phyloP scores from a whole-genome alignment of 2,113 vertebrate species.

The Coryphaenoides rupestris region DNA sequence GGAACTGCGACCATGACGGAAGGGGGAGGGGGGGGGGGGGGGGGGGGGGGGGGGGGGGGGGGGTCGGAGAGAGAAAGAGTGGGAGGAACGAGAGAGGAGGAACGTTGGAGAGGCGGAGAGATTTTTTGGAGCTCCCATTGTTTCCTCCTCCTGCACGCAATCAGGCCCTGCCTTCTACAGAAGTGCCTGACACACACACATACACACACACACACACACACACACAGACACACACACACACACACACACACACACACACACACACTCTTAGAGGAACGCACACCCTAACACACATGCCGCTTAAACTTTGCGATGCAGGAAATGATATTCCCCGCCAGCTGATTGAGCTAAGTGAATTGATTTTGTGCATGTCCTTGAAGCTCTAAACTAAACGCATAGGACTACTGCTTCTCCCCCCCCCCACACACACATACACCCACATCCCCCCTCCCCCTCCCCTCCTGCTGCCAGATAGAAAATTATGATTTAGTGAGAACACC shows the following conservation, averaged over 20 bases:
- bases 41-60: too few relatives aligned
- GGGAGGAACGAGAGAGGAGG: background rate
- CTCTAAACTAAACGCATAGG: constrained; percentile 35
- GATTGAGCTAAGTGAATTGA: constrained; percentile 49
- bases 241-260: background rate
- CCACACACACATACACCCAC: background rate
- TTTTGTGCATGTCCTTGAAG: constrained; percentile 52
- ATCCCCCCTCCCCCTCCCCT: background rate
- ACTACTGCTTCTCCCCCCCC: background rate
- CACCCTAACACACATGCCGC: constrained; percentile 30
- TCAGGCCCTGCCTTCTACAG: background rate
- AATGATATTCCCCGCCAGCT: constrained; percentile 42
- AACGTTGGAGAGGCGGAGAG: too few relatives aligned
- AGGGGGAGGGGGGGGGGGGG: too few relatives aligned
- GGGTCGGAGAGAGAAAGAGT: background rate
- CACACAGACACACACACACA: constrained; percentile 18
- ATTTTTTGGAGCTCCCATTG: too few relatives aligned
- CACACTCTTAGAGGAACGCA: constrained; percentile 6
- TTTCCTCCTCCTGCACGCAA: background rate
- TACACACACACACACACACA: constrained; percentile 9
- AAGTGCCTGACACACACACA: too few relatives aligned
- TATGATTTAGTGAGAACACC: constrained; percentile 22
- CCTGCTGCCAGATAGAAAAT: constrained; percentile 31
- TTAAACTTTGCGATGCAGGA: constrained; percentile 43
- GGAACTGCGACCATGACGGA: background rate